These are phyloP conservation scores for Avahi laniger DNA, from an alignment of 2,797 vertebrate genomes.

Conservation along the genomic window DNA sequence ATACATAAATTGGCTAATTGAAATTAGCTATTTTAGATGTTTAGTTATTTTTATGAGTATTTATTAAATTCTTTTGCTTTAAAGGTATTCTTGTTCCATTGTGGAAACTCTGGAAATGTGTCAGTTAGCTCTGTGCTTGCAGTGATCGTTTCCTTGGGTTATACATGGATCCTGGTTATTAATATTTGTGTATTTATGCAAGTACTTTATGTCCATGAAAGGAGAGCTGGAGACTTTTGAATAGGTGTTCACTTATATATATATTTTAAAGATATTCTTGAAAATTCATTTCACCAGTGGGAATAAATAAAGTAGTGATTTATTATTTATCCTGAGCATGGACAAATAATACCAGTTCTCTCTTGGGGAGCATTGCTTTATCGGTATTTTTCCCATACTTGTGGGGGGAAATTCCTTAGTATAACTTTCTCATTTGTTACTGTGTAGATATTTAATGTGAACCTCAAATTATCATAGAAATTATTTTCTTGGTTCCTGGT, in stretches of 20 bases:
- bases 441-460: slow-evolving; percentile 25
- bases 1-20: slow-evolving; percentile 7
- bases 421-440: background rate
- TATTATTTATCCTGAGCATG: background rate
- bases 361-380: background rate
- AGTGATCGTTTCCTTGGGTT: slow-evolving; percentile 11
- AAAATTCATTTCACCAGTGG: background rate
- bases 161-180: background rate
- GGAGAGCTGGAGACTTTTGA: background rate
- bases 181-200: slow-evolving; percentile 32
- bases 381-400: background rate
- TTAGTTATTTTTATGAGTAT: background rate
- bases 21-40: slow-evolving; percentile 20
- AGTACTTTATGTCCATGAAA: slow-evolving; percentile 18
- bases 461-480: background rate
- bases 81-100: background rate
- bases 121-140: background rate
- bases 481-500: slow-evolving; percentile 7
- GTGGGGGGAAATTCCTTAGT: background rate
- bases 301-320: slow-evolving; percentile 20
- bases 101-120: background rate
- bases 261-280: background rate
- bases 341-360: background rate
- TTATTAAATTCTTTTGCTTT: slow-evolving; percentile 39
- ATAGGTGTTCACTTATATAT: background rate